These are phyloP conservation scores for Sebastes kiyomatsui DNA, from an alignment of 2,797 vertebrate species.

Conservation along the genomic window DNA sequence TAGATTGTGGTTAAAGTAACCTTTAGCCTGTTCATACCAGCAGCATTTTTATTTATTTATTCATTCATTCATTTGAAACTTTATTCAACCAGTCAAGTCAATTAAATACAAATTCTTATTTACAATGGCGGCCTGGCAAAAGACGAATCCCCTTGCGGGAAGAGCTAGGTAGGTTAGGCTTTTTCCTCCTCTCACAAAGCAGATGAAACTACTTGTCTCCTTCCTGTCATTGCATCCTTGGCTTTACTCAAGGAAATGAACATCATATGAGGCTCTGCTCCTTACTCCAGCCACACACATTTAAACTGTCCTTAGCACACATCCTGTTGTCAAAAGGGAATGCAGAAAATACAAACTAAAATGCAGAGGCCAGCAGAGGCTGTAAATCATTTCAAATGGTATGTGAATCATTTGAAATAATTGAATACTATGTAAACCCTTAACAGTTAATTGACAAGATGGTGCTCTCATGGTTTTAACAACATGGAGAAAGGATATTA, in stretches of 20 bases:
- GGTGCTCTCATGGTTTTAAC: neutral
- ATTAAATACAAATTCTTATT: too few relatives aligned
- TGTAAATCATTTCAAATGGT: neutral
- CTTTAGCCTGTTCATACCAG: neutral
- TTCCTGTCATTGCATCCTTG: neutral
- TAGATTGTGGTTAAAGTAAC: neutral
- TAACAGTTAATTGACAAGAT: neutral
- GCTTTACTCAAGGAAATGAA: neutral
- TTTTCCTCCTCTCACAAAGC: neutral
- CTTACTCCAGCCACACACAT: neutral
- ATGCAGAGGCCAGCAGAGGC: neutral
- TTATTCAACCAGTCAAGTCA: too few relatives aligned
- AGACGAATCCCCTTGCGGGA: too few relatives aligned
- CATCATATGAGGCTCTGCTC: neutral
- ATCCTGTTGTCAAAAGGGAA: neutral
- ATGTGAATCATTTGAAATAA: neutral
- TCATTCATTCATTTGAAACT: too few relatives aligned
- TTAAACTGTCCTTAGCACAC: neutral
- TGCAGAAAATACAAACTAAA: neutral
- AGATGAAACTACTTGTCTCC: neutral
- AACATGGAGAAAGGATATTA: neutral
- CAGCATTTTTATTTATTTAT: neutral
- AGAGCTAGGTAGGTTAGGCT: neutral
- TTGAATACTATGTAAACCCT: neutral
- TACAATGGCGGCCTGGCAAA: too few relatives aligned